phyloP scores from a whole-genome alignment of 2,888 invertebrate species.

The Mechanitis messenoides region DNA sequence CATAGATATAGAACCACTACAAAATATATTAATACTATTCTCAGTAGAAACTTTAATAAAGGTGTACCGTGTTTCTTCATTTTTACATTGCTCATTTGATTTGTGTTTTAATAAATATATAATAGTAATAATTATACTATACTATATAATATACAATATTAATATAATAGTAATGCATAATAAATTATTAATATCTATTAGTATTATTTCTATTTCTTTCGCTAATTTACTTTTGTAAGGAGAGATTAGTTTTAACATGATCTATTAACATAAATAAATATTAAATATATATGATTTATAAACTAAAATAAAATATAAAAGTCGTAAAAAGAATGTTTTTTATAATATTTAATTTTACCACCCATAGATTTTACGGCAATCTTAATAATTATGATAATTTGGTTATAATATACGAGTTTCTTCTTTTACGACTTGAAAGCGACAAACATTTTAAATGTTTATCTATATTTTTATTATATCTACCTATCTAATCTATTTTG shows the following conservation, averaged over 20 bases:
- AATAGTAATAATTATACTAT: no score
- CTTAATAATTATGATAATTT: slow-evolving; percentile 4
- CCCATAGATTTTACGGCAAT: slow-evolving; percentile 2
- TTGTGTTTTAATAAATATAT: no score
- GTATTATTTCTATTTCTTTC: no score
- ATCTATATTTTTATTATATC: not conserved
- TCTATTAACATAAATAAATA: not conserved
- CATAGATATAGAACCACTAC: no score
- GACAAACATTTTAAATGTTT: not conserved
- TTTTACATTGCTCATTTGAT: no score
- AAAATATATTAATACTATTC: no score
- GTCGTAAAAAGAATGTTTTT: slow-evolving; percentile 3
- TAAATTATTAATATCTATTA: no score
- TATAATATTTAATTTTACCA: slow-evolving; percentile 4
- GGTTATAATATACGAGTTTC: slow-evolving; percentile 3
- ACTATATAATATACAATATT: no score
- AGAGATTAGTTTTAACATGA: not conserved
- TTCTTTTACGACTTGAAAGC: slow-evolving; percentile 1
- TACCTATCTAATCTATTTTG: not conserved
- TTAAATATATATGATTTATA: not conserved
- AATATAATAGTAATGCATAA: not conserved
- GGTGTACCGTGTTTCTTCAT: no score
- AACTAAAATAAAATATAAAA: not conserved
- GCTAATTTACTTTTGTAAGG: no score
- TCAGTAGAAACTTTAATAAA: no score